These are phyloP conservation scores for Philopotamus ludificatus DNA, from an alignment of 1,140 invertebrate genomes.

Conservation along the genomic window DNA sequence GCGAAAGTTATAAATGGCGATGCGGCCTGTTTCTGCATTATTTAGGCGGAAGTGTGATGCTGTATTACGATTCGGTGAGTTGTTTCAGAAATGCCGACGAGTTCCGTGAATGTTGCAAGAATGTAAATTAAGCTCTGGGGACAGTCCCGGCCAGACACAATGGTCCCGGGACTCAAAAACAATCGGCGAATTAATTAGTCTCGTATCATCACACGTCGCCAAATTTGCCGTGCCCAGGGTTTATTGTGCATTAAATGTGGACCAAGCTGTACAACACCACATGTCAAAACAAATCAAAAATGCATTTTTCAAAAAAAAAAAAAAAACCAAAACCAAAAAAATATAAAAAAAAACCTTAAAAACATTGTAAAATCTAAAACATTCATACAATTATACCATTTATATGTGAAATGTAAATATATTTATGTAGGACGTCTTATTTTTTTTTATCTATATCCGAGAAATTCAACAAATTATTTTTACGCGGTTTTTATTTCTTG, in stretches of 20 bases:
- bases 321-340: no score
- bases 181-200: constrained; percentile 26
- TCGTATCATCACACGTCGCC: constrained; percentile 13
- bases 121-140: constrained; percentile 17
- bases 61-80: not conserved
- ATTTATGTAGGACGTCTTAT: not conserved
- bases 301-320: no score
- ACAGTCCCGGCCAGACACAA: constrained; percentile 10
- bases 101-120: constrained; percentile 4
- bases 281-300: no score
- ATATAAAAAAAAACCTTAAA: no score
- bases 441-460: not conserved
- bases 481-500: no score
- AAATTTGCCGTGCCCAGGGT: constrained; percentile 18
- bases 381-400: no score
- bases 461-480: no score
- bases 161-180: constrained; percentile 11
- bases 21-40: no score
- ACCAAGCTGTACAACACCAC: not conserved
- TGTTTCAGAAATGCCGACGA: not conserved
- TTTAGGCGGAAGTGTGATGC: no score
- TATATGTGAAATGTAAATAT: no score
- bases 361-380: no score
- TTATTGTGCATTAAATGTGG: constrained; percentile 18
- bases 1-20: no score